Evolutionary conservation across 2,113 vertebrate genomes (phyloP).

Genomic region (Brachionichthys hirsutus): DNA sequence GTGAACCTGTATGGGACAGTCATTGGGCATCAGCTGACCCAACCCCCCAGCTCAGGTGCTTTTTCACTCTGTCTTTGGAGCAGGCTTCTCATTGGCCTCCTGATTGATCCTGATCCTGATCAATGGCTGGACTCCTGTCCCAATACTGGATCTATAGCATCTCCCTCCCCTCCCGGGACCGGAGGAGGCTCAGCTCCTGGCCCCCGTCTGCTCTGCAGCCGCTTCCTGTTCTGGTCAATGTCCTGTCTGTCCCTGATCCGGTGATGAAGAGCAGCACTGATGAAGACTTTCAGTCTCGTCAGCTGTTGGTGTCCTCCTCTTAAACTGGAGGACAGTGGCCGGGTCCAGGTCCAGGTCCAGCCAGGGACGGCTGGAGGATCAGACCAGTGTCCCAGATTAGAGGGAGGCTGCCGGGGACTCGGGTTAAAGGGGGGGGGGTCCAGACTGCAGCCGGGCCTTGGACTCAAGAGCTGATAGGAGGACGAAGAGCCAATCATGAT

Average conservation of each 20-base stretch:
- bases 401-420: conserved; percentile 30
- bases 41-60: conserved; percentile 48
- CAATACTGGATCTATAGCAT: conserved; percentile 61
- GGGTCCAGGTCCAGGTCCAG: no score
- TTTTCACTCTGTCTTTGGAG: conserved; percentile 69
- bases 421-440: conserved; percentile 31
- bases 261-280: no score
- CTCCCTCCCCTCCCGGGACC: conserved; percentile 41
- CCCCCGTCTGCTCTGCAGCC: no score
- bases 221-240: conserved; percentile 68
- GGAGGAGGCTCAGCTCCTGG: no score
- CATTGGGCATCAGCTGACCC: conserved; percentile 28
- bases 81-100: conserved; percentile 56
- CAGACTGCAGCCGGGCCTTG: no score
- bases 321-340: no score
- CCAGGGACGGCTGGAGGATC: no score
- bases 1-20: conserved; percentile 24
- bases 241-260: conserved; percentile 67
- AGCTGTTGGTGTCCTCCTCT: no score
- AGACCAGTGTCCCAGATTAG: no score
- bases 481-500: no score
- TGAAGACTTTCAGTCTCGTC: no score
- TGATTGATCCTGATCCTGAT: conserved; percentile 74
- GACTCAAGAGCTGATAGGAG: no score
- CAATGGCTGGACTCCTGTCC: conserved; percentile 71